A percentile compares a stretch with the other conserved stretches of the same genome.
These are phyloP conservation scores for Isurus oxyrinchus DNA, from an alignment of 2,113 vertebrate species.

Conservation along the genomic window DNA sequence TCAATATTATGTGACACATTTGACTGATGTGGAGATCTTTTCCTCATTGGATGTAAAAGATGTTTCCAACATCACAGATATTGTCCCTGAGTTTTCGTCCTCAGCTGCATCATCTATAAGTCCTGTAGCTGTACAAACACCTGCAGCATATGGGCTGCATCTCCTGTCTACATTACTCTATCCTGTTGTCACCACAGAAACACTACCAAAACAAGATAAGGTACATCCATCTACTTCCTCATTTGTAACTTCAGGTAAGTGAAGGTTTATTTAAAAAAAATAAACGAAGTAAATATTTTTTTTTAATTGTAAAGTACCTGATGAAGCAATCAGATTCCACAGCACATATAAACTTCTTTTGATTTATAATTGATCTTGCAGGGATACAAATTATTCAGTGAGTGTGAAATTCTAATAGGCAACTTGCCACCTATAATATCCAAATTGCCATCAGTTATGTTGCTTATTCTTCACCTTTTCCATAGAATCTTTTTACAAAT, in stretches of 20 bases:
- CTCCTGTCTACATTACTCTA: neutral
- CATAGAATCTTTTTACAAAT: neutral
- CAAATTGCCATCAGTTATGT: neutral
- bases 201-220: neutral
- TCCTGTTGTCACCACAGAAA: neutral
- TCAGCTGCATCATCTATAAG: neutral
- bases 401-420: conserved; percentile 1
- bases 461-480: neutral
- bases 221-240: neutral
- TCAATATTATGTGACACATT: neutral
- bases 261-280: neutral
- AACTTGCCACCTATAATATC: neutral
- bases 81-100: neutral
- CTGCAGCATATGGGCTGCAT: neutral
- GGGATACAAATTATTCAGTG: neutral
- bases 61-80: neutral
- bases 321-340: neutral
- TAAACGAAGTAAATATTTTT: neutral
- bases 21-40: neutral
- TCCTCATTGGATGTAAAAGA: neutral
- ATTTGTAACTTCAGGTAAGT: neutral
- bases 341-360: neutral
- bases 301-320: neutral
- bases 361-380: neutral
- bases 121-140: neutral